phyloP scores from a whole-genome alignment of 2,113 vertebrate species.

The Shinisaurus crocodilurus region DNA sequence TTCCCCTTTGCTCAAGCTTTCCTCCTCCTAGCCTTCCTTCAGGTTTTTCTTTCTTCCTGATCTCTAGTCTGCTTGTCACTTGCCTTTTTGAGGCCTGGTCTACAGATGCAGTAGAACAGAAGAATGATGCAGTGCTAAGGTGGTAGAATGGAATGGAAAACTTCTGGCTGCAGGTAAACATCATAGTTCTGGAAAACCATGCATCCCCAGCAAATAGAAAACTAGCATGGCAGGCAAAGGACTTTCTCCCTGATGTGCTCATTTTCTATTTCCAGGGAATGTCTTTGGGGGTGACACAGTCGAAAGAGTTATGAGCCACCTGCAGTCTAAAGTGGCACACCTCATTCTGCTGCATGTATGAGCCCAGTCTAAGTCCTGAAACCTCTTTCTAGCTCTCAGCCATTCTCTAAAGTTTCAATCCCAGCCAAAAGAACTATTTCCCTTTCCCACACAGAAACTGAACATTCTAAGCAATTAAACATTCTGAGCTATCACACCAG shows the following conservation, averaged over 20 bases:
- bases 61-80: too few relatives aligned
- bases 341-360: background rate
- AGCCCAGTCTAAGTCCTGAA: background rate
- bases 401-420: background rate
- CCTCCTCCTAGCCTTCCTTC: too few relatives aligned
- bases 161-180: too few relatives aligned
- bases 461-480: background rate
- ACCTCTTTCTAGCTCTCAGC: background rate
- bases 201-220: background rate
- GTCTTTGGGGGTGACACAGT: background rate
- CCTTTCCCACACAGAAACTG: background rate
- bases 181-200: too few relatives aligned
- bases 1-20: too few relatives aligned
- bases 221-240: background rate
- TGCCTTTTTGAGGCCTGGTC: too few relatives aligned
- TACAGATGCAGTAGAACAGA: too few relatives aligned
- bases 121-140: too few relatives aligned
- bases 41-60: too few relatives aligned
- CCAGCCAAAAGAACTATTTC: background rate
- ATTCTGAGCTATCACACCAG: background rate
- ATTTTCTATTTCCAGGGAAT: too few relatives aligned
- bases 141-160: too few relatives aligned
- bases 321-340: background rate
- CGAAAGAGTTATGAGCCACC: background rate
- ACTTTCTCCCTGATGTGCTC: background rate